These are phyloP conservation scores for Limnothrissa miodon DNA, from an alignment of 2,113 vertebrate species.

Conservation along the genomic window DNA sequence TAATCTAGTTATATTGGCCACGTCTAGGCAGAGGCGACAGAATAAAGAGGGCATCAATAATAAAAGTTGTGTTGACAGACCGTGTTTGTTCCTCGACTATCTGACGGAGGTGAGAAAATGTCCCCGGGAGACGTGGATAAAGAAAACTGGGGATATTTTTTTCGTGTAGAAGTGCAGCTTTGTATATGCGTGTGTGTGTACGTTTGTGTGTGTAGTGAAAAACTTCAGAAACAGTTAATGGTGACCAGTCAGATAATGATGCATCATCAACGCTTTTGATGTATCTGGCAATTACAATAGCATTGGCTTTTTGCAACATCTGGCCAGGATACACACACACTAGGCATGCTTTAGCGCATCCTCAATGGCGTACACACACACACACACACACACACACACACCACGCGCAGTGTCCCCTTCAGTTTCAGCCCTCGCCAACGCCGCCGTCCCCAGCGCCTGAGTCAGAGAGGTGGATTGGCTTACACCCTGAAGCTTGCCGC, in stretches of 20 bases:
- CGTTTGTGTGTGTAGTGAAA: background rate
- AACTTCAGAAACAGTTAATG: background rate
- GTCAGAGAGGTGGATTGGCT: background rate
- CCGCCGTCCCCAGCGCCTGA: background rate
- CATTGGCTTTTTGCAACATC: background rate
- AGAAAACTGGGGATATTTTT: background rate
- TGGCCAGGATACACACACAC: background rate
- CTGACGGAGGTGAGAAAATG: constrained; percentile 12
- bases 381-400: no score
- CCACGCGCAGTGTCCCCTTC: no score
- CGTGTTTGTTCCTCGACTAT: constrained; percentile 13
- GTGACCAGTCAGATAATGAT: background rate
- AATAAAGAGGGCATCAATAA: constrained; percentile 14
- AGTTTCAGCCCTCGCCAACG: background rate
- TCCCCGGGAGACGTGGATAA: background rate
- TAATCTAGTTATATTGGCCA: background rate
- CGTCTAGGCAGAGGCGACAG: background rate
- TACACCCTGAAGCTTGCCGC: background rate
- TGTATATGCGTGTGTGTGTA: background rate
- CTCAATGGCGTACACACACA: background rate
- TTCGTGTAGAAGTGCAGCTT: background rate
- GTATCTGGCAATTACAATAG: background rate
- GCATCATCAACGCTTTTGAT: background rate
- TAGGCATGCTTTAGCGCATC: background rate
- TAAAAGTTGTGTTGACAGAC: constrained; percentile 16